Base-by-base conservation (phyloP, 2,113 vertebrate genomes). In the Thomomys bottae region DNA sequence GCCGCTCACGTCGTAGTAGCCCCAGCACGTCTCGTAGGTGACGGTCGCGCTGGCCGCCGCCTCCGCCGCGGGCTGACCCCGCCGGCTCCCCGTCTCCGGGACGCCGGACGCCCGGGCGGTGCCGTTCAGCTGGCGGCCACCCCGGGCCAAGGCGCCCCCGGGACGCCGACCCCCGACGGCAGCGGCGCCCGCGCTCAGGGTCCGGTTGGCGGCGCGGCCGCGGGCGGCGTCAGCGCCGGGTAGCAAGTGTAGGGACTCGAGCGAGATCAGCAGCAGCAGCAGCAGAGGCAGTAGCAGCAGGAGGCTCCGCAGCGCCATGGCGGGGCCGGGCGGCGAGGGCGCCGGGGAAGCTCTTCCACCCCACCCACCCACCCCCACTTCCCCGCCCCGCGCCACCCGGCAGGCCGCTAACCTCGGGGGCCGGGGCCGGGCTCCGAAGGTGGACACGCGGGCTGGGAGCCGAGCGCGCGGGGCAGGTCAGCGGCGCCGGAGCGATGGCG, bases 1-100 rank as follows among this genome's bases (percentile, higher is more conserved):
- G 54, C 99, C 99, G 97, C 99, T 99, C 97, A 99, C 99, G 97
- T 99, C 99, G 98, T 98, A 99, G 98, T 99, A 99, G 78, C 99
- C 99, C 97, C 98, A 98, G 97, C 99, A 99, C 61, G 98, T 99
- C 95, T 99, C 99, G 84, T 99, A 98, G 86, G 95, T 96, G 88
- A 96, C 98, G 64, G 96, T 96, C 90, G 96, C 2, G 80, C 98
- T 95, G 85, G 98, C 96, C 97, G 97, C 95, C 95, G 95, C 96
- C 90, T 91, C 96, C 75, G 66, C 95, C 15, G 92, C 95, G 75
- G 95, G 90, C 67, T 95, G 90, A 10, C 81, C 90, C 49, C 89
- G 87, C 90, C 93, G 95, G 90, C 45, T 81, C 90, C 92, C 95
- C 63, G 93, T 84, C 79, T 96, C 96, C 24, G 87, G 71, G 87